These are phyloP conservation scores for Sciurus carolinensis DNA, from an alignment of 2,797 vertebrate species.

Conservation along the genomic window DNA sequence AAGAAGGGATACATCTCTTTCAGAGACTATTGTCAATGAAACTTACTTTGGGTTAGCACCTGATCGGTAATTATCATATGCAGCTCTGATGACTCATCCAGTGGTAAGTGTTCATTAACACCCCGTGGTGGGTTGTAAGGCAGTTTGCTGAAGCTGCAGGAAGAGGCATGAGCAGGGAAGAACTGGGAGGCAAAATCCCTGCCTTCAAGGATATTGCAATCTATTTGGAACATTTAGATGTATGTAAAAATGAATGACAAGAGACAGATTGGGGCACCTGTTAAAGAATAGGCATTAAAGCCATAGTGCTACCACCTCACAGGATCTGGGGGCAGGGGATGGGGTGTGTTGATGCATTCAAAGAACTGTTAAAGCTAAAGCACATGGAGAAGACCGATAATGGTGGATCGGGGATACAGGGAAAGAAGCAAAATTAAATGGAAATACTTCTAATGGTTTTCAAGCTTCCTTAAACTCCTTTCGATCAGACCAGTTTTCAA, in stretches of 20 bases:
- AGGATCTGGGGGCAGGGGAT: neutral
- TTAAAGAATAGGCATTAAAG: neutral
- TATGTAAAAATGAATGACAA: neutral
- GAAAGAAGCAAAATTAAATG: neutral
- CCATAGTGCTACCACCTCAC: neutral
- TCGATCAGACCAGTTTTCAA: neutral
- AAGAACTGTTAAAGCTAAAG: neutral
- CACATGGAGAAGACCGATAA: neutral
- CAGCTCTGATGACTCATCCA: neutral
- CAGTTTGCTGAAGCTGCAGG: neutral
- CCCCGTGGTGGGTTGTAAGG: neutral
- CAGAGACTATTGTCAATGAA: neutral
- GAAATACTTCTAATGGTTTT: neutral
- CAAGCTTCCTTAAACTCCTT: neutral
- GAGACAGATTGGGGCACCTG: neutral
- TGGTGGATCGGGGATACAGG: neutral
- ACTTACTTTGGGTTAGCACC: neutral
- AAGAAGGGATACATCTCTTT: neutral
- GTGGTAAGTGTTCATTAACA: neutral
- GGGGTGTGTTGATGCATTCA: neutral
- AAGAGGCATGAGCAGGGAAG: too few species aligned
- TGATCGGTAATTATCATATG: neutral
- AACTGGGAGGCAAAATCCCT: neutral
- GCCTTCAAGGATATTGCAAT: neutral
- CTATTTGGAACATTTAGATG: neutral